Percentiles rank a stretch among this genome's conserved stretches.
Conservation (phyloP, 2,797 vertebrate species). For the Scleropages formosus region DNA sequence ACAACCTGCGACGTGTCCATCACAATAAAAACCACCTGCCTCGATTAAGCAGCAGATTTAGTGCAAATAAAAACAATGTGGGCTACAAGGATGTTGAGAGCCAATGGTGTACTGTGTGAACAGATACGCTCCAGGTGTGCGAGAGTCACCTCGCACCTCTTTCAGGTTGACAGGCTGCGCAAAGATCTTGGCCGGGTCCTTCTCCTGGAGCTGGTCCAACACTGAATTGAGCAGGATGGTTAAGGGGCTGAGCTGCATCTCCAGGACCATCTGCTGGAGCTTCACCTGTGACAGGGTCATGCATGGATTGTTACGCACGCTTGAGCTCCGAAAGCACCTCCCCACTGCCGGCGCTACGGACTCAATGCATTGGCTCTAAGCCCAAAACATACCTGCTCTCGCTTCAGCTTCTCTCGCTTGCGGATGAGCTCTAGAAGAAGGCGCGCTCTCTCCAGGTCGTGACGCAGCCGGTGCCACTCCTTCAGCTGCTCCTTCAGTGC, state of each 20-base stretch:
- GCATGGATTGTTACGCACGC: neutral
- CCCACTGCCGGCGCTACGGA: no score
- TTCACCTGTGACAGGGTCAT: conserved; percentile 71
- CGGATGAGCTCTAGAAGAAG: conserved; percentile 92
- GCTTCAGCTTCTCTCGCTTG: conserved; percentile 95
- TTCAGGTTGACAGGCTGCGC: conserved; percentile 87
- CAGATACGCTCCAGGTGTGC: neutral
- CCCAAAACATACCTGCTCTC: conserved; percentile 82
- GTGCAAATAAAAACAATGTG: no score
- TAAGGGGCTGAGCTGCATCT: conserved; percentile 89
- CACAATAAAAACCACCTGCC: no score
- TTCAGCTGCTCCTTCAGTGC: conserved; percentile 92
- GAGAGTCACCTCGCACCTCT: conserved; percentile 70
- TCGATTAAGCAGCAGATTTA: no score
- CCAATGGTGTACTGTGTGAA: no score
- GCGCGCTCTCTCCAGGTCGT: conserved; percentile 89
- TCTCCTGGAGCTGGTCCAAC: conserved; percentile 88
- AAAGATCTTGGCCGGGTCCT: conserved; percentile 91
- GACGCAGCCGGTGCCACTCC: conserved; percentile 91
- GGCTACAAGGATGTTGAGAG: no score
- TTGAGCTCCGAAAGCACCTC: neutral
- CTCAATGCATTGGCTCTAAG: no score
- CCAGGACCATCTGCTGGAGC: conserved; percentile 86
- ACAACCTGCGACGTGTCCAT: no score
- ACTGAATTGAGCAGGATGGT: conserved; percentile 84